phyloP scores from a whole-genome alignment of 2,113 vertebrate species.

The Pterocles burchelli region DNA sequence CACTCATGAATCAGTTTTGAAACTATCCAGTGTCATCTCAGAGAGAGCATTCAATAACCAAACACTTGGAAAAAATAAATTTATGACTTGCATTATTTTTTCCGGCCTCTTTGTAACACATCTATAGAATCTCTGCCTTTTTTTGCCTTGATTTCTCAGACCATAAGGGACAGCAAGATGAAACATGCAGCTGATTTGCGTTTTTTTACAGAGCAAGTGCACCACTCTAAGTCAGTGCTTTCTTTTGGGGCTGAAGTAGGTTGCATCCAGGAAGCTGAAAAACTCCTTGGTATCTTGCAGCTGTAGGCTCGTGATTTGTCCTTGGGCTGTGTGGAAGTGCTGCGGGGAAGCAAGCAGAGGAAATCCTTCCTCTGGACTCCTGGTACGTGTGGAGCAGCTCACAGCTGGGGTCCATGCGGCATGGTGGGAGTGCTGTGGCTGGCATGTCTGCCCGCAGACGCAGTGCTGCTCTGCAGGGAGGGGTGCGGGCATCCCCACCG shows the following conservation, averaged over 20 bases:
- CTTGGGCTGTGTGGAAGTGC: slow-evolving; percentile 25
- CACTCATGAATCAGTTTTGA: slow-evolving; percentile 19
- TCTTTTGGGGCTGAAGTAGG: neutral
- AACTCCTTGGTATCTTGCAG: neutral
- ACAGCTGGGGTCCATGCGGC: neutral
- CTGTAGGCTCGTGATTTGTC: neutral
- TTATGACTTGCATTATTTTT: neutral
- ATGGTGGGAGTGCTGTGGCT: neutral
- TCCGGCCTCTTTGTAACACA: neutral
- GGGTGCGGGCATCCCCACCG: neutral
- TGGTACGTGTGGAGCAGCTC: slow-evolving; percentile 17
- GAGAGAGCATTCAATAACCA: slow-evolving; percentile 5
- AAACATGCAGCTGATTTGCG: neutral
- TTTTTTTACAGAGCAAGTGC: neutral
- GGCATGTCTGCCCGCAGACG: neutral
- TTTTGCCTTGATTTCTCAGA: neutral
- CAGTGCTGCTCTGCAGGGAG: neutral
- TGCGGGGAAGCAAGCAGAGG: slow-evolving; percentile 17
- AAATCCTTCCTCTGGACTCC: slow-evolving; percentile 34
- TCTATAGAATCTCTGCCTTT: neutral
- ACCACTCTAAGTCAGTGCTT: neutral
- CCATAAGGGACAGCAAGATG: neutral
- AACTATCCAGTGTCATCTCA: slow-evolving; percentile 19
- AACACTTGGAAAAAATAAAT: neutral
- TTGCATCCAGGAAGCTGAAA: neutral